phyloP scores from a whole-genome alignment of 1,140 invertebrate species.

The Octopus bimaculoides region DNA sequence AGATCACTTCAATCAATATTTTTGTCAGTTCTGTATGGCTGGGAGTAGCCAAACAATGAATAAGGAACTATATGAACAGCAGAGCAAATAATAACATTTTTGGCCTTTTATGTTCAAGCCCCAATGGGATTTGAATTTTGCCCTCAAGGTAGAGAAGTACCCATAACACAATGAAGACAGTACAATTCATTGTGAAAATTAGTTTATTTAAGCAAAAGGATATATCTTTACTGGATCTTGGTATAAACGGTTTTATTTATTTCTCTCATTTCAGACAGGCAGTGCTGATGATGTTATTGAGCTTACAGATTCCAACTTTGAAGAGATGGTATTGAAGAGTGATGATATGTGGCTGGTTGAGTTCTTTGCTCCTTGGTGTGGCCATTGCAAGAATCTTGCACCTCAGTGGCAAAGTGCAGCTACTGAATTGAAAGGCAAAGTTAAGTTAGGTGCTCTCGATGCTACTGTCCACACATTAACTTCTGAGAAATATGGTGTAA shows the following conservation, averaged over 20 bases:
- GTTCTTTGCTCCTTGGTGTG: slow-evolving; percentile 85
- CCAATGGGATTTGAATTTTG: no score
- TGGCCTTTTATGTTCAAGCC: no score
- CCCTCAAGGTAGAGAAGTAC: no score
- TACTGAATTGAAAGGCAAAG: slow-evolving; percentile 84
- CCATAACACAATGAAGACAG: no score
- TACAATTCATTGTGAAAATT: no score
- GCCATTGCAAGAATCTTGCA: slow-evolving; percentile 89
- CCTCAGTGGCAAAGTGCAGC: slow-evolving; percentile 95
- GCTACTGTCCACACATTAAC: slow-evolving; percentile 86
- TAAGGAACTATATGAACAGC: no score
- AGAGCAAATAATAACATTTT: no score
- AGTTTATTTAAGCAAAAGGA: no score
- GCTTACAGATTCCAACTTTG: slow-evolving; percentile 92
- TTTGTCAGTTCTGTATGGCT: no score
- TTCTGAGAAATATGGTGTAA: slow-evolving; percentile 62
- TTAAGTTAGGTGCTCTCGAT: slow-evolving; percentile 94
- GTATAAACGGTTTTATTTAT: neutral
- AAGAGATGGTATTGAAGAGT: slow-evolving; percentile 82
- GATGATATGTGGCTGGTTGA: slow-evolving; percentile 95
- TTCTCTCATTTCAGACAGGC: slow-evolving; percentile 33
- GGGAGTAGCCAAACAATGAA: no score
- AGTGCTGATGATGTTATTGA: slow-evolving; percentile 80
- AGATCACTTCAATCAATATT: no score
- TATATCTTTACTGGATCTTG: no score